Conservation (phyloP, 1,140 invertebrate genomes). For the Daktulosphaira vitifoliae region DNA sequence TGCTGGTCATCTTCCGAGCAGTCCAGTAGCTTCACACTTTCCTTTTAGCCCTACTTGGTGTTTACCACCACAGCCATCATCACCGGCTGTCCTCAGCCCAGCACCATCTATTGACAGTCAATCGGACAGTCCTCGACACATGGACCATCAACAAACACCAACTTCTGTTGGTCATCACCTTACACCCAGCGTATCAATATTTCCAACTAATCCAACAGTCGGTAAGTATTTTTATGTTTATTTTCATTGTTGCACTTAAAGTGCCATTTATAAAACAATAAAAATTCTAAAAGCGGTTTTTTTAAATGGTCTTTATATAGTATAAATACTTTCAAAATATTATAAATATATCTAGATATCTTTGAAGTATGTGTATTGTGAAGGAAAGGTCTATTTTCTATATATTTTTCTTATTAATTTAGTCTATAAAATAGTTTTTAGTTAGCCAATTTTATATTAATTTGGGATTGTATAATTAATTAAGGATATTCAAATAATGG, state of each 20-base stretch:
- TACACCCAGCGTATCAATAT: slow-evolving; percentile 23
- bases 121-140: slow-evolving; percentile 58
- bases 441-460: no score
- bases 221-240: neutral
- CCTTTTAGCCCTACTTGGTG: slow-evolving; percentile 46
- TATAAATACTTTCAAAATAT: no score
- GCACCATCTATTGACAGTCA: slow-evolving; percentile 81
- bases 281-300: no score
- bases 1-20: slow-evolving; percentile 69
- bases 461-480: no score
- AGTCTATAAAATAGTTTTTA: no score
- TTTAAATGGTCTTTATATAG: no score
- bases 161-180: slow-evolving; percentile 20
- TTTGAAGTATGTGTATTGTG: no score
- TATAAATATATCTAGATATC: no score
- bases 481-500: slow-evolving; percentile 40
- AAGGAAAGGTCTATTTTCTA: no score
- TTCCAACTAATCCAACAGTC: slow-evolving; percentile 8
- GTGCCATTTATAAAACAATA: no score
- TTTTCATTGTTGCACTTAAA: no score
- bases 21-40: slow-evolving; percentile 75
- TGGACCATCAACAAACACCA: slow-evolving; percentile 2
- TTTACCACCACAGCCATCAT: slow-evolving; percentile 61
- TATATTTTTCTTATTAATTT: no score
- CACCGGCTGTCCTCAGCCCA: slow-evolving; percentile 76